These are phyloP conservation scores for Eristalis arbustorum DNA, from an alignment of 2,888 invertebrate species.

Conservation along the genomic window DNA sequence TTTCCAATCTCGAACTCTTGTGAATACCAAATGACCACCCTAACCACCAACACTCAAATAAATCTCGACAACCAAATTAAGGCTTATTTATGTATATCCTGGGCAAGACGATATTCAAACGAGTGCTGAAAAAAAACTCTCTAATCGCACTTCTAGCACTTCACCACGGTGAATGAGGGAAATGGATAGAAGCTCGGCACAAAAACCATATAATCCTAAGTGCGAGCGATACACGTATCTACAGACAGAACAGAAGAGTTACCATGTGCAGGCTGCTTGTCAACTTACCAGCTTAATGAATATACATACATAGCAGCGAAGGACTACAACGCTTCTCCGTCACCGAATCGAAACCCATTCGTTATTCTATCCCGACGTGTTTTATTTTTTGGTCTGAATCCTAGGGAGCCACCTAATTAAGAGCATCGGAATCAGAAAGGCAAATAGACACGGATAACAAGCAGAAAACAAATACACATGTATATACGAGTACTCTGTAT, in stretches of 20 bases:
- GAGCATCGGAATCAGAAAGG: constrained; percentile 63
- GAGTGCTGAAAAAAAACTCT: too few relatives aligned
- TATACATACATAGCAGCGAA: not conserved
- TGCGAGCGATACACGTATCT: not conserved
- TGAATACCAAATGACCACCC: too few relatives aligned
- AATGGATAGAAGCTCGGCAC: too few relatives aligned
- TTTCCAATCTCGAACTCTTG: too few relatives aligned
- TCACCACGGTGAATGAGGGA: too few relatives aligned
- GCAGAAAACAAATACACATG: constrained; percentile 51
- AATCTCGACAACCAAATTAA: too few relatives aligned
- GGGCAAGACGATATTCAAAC: too few relatives aligned
- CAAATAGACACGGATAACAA: constrained; percentile 63
- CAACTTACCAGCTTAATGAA: not conserved
- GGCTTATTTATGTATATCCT: too few relatives aligned
- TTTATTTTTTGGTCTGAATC: constrained; percentile 41
- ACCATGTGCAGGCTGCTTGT: not conserved
- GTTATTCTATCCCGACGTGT: not conserved
- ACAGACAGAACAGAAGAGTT: not conserved
- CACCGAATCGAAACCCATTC: not conserved
- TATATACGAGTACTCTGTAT: not conserved
- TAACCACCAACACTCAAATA: too few relatives aligned
- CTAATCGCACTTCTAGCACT: too few relatives aligned
- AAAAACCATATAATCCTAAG: not conserved
- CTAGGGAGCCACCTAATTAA: constrained; percentile 56
- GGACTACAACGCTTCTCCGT: not conserved